Conservation (phyloP, 2,888 invertebrate genomes). For the Tinea pellionella region DNA sequence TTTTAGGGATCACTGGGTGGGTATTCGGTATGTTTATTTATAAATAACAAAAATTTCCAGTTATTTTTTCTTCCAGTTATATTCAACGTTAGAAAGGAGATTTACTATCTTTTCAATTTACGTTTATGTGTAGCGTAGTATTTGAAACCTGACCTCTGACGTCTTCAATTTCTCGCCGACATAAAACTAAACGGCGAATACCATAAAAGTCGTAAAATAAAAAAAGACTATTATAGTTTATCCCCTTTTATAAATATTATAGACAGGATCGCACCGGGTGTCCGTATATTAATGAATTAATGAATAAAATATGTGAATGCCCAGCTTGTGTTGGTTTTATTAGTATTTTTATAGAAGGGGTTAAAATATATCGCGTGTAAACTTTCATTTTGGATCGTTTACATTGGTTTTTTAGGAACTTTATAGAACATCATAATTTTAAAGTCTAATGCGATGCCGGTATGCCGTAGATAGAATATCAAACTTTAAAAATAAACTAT, state of each 20-base stretch:
- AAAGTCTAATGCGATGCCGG: no score
- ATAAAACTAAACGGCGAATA: background rate
- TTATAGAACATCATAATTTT: background rate
- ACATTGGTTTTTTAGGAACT: background rate
- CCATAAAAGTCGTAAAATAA: background rate
- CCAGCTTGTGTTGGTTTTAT: conserved; percentile 28
- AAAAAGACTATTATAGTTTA: background rate
- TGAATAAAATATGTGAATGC: conserved; percentile 53
- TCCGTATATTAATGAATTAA: conserved; percentile 36
- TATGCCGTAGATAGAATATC: no score
- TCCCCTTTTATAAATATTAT: conserved; percentile 25
- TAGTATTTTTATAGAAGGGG: conserved; percentile 40
- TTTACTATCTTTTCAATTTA: background rate
- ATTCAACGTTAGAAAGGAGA: no score
- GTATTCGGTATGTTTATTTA: no score
- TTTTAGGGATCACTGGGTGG: background rate
- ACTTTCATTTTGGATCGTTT: background rate
- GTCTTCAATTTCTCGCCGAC: background rate
- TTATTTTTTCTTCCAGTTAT: background rate
- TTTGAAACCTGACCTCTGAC: background rate
- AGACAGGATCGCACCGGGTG: conserved; percentile 25
- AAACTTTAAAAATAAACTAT: background rate
- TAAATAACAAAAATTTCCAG: background rate
- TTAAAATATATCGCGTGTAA: conserved; percentile 32
- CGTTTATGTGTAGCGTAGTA: background rate